Conservation (phyloP, 2,888 invertebrate genomes). For the Papilio gigon region DNA sequence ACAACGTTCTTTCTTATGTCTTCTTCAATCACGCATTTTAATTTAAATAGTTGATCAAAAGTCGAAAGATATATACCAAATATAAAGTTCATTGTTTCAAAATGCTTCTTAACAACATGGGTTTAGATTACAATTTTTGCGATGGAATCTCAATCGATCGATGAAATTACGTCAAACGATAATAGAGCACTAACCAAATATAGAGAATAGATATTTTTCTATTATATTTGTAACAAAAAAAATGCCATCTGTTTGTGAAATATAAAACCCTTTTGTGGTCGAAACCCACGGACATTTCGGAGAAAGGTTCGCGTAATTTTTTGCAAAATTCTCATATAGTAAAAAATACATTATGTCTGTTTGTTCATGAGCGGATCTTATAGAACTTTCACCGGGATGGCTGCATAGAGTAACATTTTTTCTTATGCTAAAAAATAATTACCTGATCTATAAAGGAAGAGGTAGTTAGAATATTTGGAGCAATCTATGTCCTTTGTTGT, state of each 20-base stretch:
- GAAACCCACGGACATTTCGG: constrained; percentile 57
- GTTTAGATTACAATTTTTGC: background rate
- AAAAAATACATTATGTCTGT: constrained; percentile 65
- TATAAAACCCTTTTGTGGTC: constrained; percentile 77
- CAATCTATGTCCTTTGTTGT: constrained; percentile 45
- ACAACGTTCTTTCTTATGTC: too few relatives aligned
- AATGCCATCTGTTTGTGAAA: constrained; percentile 70
- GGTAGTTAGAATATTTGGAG: constrained; percentile 62
- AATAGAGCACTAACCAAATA: constrained; percentile 24
- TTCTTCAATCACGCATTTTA: too few relatives aligned
- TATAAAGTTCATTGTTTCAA: too few relatives aligned
- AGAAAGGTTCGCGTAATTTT: constrained; percentile 64
- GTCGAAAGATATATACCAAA: too few relatives aligned
- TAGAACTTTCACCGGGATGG: constrained; percentile 67
- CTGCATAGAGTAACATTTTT: constrained; percentile 50
- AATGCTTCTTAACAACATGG: too few relatives aligned
- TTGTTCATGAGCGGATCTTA: constrained; percentile 50
- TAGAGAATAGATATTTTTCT: constrained; percentile 44
- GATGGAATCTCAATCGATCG: background rate
- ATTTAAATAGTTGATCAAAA: too few relatives aligned
- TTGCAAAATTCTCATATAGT: constrained; percentile 54
- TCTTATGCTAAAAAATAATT: constrained; percentile 52
- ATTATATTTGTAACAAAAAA: constrained; percentile 45
- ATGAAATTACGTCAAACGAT: background rate
- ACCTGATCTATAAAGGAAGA: constrained; percentile 54